Percentiles rank a stretch among this genome's conserved stretches.
These are phyloP conservation scores for Drosophila nr. perissopoda DNA, from an alignment of 2,888 invertebrate species.

Conservation along the genomic window DNA sequence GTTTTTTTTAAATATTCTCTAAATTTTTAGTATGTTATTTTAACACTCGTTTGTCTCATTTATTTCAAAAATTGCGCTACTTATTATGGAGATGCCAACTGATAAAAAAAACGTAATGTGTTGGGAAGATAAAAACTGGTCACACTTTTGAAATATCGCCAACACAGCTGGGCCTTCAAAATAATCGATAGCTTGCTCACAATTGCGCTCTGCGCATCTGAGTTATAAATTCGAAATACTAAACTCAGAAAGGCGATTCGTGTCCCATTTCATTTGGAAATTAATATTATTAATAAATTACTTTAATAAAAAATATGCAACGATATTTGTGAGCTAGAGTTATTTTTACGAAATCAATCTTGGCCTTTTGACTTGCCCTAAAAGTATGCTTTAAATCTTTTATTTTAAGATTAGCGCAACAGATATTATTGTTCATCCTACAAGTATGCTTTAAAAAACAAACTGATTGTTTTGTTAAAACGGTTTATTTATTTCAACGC, in stretches of 20 bases:
- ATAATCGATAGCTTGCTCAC: slow-evolving; percentile 18
- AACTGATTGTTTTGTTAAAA: slow-evolving; percentile 61
- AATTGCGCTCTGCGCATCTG: neutral
- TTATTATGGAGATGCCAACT: slow-evolving; percentile 9
- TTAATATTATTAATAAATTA: neutral
- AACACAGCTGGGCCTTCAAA: neutral
- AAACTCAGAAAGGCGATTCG: neutral
- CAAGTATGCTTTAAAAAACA: neutral
- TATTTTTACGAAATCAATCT: neutral
- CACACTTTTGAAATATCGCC: slow-evolving; percentile 1
- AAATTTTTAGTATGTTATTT: neutral
- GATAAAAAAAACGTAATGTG: neutral
- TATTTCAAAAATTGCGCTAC: slow-evolving; percentile 8
- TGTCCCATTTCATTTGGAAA: neutral
- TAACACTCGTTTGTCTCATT: neutral
- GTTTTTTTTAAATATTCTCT: neutral
- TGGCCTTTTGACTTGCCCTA: neutral
- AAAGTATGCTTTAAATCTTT: neutral
- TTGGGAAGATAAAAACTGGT: neutral
- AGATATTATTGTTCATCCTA: neutral
- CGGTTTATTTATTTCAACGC: slow-evolving; percentile 80
- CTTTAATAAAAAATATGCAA: neutral
- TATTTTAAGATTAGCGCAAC: neutral
- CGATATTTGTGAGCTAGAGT: neutral
- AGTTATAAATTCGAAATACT: neutral